Base-by-base conservation (phyloP, 2,113 vertebrate genomes). In the Melanerpes aurifrons region DNA sequence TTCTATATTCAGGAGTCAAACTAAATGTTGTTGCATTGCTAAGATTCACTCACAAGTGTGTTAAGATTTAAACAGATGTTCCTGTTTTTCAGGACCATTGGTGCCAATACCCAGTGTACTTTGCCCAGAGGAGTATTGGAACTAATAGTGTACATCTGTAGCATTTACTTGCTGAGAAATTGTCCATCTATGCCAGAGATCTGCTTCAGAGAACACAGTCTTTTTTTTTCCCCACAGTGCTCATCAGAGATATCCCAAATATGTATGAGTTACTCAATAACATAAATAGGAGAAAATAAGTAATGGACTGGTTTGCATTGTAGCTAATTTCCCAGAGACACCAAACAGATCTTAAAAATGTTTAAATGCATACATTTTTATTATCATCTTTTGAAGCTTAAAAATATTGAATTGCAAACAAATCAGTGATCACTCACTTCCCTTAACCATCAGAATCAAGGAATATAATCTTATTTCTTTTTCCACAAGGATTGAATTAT, bases 61-160 rank as follows among this genome's bases (percentile, higher is more conserved):
- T 79, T 86, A 62, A 28, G 50, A 96, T 67, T 92, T 73, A 85
- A 87, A 63, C 84, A 94, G 86, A 93, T 92, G 83, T 91, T 95
- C 32, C 76, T 94, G 31, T 31, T 31, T 37, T 87, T 81, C 61
- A 83, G 69, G 53, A 50, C 70, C 68, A 57, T 28, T 90, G 58
- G 31, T 93, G 64, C 37, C 69, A 61, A 63, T 47, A 70, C 21
- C 75, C n/a, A 74, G 26, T 69, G 37, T 81, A 95, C 13, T 77
- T 90, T 84, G 40, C 89, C 80, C 91, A 89, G 54, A 92, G 85
- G 93, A 93, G 31, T 62, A 86, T 70, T 22, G 25, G 69, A 94
- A 81, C 48, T 90, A 91, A 89, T 63, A 88, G 79, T 69, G 40
- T 82, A 57, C 86, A 89, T 89, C 54, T 81, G 43, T 61, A 91